Conservation (phyloP, 92 coral and sea anemone species). For the Zoanthus gigantus region DNA sequence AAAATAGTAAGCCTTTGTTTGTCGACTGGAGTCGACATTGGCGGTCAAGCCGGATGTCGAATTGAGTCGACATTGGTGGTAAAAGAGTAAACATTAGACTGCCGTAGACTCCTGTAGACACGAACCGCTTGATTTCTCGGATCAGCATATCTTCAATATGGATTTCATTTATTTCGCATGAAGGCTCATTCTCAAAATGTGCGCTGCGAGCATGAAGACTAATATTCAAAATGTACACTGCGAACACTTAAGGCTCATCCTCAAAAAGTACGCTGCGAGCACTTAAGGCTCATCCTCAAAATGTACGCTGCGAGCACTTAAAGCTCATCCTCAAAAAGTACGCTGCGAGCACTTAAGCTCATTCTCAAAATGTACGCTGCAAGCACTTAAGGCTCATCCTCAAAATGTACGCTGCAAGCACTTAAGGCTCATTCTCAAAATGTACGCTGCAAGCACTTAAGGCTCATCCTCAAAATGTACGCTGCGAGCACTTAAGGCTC, state of each 20-base stretch:
- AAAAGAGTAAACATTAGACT: background rate
- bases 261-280: background rate
- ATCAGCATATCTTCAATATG: too few species aligned
- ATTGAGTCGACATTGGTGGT: background rate
- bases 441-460: background rate
- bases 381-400: background rate
- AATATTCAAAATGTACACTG: too few species aligned
- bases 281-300: too few species aligned
- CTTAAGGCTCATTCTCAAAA: background rate
- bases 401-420: background rate
- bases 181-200: background rate
- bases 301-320: background rate
- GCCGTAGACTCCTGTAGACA: too few species aligned
- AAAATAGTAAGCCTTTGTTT: background rate
- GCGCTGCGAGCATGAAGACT: background rate
- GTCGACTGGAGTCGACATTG: conserved; percentile 5
- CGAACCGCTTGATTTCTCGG: too few species aligned
- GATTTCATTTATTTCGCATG: too few species aligned
- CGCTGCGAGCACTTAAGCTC: background rate
- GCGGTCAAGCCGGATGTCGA: background rate
- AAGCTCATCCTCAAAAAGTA: background rate
- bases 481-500: background rate
- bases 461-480: background rate
- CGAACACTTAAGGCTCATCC: background rate
- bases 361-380: background rate